Evolutionary conservation across 2,113 vertebrate species (phyloP).

Genomic region (Nannobrachium achirus): DNA sequence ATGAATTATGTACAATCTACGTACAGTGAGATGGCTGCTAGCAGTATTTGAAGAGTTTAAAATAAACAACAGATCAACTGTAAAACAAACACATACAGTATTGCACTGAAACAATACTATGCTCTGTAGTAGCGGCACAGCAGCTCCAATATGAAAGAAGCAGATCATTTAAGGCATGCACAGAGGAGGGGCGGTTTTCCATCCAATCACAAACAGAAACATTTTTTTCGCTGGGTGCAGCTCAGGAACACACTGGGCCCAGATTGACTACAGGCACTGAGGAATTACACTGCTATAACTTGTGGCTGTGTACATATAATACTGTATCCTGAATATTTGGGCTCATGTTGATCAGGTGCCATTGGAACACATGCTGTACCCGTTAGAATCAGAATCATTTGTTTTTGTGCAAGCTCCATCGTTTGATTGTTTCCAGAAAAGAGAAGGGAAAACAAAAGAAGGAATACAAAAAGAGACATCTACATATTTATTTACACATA

Average conservation of each 20-base stretch:
- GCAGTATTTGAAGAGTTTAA: no score
- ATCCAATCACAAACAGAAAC: constrained; percentile 52
- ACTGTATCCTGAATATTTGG: no score
- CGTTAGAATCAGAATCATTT: no score
- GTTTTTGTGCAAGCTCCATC: no score
- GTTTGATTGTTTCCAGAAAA: no score
- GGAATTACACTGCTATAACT: neutral
- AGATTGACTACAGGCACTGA: constrained; percentile 45
- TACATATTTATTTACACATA: no score
- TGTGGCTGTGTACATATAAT: neutral
- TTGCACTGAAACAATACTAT: constrained; percentile 4
- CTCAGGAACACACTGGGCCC: constrained; percentile 55
- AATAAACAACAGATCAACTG: neutral
- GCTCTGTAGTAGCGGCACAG: constrained; percentile 33
- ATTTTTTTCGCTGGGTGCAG: constrained; percentile 43
- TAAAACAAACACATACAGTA: constrained; percentile 27
- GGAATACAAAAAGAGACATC: no score
- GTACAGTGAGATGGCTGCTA: no score
- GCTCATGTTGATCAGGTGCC: no score
- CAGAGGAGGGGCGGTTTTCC: constrained; percentile 46
- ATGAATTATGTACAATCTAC: no score
- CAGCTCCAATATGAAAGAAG: constrained; percentile 15
- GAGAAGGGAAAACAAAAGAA: no score
- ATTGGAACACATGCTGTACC: no score
- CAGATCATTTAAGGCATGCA: constrained; percentile 14